phyloP scores from a whole-genome alignment of 2,888 invertebrate genomes.

The Drosophila borealis region DNA sequence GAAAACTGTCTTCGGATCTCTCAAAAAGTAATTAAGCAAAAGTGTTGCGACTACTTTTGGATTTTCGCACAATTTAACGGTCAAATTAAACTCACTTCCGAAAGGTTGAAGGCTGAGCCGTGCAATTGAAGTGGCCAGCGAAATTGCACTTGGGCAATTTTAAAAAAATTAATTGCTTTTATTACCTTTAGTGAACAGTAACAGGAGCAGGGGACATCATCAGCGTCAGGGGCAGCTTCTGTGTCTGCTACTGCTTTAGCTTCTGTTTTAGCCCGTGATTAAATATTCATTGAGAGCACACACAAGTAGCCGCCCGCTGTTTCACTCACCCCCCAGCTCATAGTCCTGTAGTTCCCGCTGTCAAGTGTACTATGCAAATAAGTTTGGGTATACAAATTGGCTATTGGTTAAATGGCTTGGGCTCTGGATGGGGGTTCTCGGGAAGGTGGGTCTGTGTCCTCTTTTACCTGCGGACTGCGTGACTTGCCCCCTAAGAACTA shows the following conservation, averaged over 20 bases:
- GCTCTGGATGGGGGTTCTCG: background rate
- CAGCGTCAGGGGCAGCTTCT: slow-evolving; percentile 20
- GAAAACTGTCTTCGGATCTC: slow-evolving; percentile 3
- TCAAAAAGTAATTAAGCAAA: slow-evolving; percentile 58
- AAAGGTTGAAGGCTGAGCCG: slow-evolving; percentile 22
- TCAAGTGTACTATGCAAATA: slow-evolving; percentile 72
- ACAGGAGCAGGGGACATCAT: slow-evolving; percentile 13
- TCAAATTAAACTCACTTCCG: slow-evolving; percentile 65
- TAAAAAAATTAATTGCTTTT: slow-evolving; percentile 74
- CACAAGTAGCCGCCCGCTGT: slow-evolving; percentile 8
- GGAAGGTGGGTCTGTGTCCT: background rate
- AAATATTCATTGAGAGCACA: slow-evolving; percentile 69
- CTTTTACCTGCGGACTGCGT: slow-evolving; percentile 14
- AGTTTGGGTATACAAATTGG: slow-evolving; percentile 78
- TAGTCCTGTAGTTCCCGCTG: slow-evolving; percentile 25
- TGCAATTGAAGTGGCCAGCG: slow-evolving; percentile 46
- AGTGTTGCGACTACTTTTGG: slow-evolving; percentile 37
- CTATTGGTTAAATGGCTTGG: slow-evolving; percentile 59
- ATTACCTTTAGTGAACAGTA: slow-evolving; percentile 50
- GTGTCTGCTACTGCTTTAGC: slow-evolving; percentile 23
- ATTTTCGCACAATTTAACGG: slow-evolving; percentile 68
- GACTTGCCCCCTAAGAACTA: slow-evolving; percentile 35
- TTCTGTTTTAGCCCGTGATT: slow-evolving; percentile 46
- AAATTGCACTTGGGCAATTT: slow-evolving; percentile 67
- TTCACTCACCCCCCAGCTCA: background rate